Evolutionary conservation across 2,888 invertebrate species (phyloP).

Genomic region (Latrodectus elegans): DNA sequence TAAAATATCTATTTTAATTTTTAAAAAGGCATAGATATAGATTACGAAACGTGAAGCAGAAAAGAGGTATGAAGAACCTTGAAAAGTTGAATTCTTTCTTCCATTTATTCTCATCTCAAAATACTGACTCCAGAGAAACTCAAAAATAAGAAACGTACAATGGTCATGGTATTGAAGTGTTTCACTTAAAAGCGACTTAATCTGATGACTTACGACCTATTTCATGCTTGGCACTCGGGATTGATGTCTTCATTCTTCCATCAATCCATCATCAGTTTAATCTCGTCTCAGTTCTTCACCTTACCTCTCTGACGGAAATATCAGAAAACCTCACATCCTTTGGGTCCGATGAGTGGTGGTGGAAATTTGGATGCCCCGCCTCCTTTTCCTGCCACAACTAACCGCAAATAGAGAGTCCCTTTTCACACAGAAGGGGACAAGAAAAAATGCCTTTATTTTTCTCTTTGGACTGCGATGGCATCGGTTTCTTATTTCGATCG

Average conservation of each 20-base stretch:
- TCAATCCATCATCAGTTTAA: conserved; percentile 41
- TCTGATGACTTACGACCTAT: conserved; percentile 35
- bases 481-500: conserved; percentile 66
- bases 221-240: neutral
- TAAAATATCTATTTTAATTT: too few relatives aligned
- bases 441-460: conserved; percentile 19
- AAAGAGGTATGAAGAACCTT: too few relatives aligned
- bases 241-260: conserved; percentile 23
- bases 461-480: conserved; percentile 24
- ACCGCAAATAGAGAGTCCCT: conserved; percentile 30
- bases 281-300: conserved; percentile 7
- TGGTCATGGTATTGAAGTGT: too few relatives aligned
- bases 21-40: too few relatives aligned
- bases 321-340: conserved; percentile 41
- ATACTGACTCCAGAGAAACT: too few relatives aligned
- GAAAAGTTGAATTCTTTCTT: too few relatives aligned
- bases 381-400: conserved; percentile 38
- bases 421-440: neutral
- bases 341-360: conserved; percentile 19
- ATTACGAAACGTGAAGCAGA: too few relatives aligned
- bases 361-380: conserved; percentile 39
- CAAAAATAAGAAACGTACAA: too few relatives aligned
- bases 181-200: conserved; percentile 6
- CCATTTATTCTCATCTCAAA: too few relatives aligned
- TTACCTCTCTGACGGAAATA: conserved; percentile 10